A percentile compares a stretch with the other conserved stretches of the same genome.
Conservation (phyloP, 1,140 invertebrate species). For the Micrasema minimum region DNA sequence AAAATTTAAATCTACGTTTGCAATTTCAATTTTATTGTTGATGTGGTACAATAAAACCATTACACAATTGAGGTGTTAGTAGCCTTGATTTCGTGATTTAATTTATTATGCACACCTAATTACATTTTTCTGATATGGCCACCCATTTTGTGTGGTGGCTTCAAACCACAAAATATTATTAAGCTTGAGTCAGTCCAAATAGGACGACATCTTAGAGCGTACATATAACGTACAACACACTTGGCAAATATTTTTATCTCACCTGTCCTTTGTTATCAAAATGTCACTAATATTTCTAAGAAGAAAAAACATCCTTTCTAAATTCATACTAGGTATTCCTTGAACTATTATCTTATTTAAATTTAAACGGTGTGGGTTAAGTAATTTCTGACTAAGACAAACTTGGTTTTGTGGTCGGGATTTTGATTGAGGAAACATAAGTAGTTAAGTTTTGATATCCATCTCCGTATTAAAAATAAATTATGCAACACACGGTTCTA, state of each 20-base stretch:
- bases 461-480: neutral
- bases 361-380: no score
- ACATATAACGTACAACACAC: neutral
- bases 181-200: no score
- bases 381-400: no score
- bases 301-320: neutral
- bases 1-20: no score
- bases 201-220: no score
- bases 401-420: neutral
- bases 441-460: neutral
- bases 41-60: neutral
- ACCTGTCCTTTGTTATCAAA: neutral
- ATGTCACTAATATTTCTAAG: neutral
- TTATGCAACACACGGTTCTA: neutral
- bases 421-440: slow-evolving; percentile 19
- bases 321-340: no score
- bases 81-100: no score
- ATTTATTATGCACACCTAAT: no score
- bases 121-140: no score
- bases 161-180: no score
- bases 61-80: neutral
- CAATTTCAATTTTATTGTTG: neutral
- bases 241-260: neutral
- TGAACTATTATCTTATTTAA: no score
- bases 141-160: no score